Evolutionary conservation across 2,888 invertebrate species (phyloP), one percentile per base, ranked within the genome.

Genomic region (Timema podura): DNA sequence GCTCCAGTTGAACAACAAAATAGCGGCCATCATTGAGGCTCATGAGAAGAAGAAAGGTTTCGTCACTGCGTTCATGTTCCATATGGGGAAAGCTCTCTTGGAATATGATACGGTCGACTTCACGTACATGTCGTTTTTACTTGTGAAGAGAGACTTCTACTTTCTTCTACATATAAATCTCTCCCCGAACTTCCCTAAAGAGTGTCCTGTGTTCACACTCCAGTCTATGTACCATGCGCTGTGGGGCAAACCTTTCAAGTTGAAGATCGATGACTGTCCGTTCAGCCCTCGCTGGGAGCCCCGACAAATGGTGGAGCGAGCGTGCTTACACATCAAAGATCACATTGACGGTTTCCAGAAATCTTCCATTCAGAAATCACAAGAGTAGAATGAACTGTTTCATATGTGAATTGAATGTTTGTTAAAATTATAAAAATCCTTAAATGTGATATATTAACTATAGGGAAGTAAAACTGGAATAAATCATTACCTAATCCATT

Each of bases 141-240:
- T 87, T 79, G 86, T 87, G 79, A 84, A 85, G 79, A 85, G 87
- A 76, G 85, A 85, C 77, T 88, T 88, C 77, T 85, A 86, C 78
- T 88, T 87, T 82, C 82, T 89, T 65, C 80, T 89, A 46, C 83
- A 84, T 74, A 84, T 89, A 73, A 78, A 79, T n/a, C 70, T 82
- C 48, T 79, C 81, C 6, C 68, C 73, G 64, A 75, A 76, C 67
- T 83, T 82, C 73, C 82, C 83, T 5, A 75, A 76, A 70, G 80
- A 80, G 44, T 78, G 78, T 66, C 82, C 82, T 11, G 71, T 74
- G 46, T 76, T 82, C 61, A 76, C 76, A 6, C 78, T 82, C 70
- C 81, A 82, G 75, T 83, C 82, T 5, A 77, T 81, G 9, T 82
- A 82, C 74, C 81, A 81, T 75, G 79, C 78, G 66, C 72, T 71